Evolutionary conservation across 2,797 vertebrate species (phyloP), one percentile per base, ranked within the genome.

Genomic region (Neolamprologus multifasciatus): DNA sequence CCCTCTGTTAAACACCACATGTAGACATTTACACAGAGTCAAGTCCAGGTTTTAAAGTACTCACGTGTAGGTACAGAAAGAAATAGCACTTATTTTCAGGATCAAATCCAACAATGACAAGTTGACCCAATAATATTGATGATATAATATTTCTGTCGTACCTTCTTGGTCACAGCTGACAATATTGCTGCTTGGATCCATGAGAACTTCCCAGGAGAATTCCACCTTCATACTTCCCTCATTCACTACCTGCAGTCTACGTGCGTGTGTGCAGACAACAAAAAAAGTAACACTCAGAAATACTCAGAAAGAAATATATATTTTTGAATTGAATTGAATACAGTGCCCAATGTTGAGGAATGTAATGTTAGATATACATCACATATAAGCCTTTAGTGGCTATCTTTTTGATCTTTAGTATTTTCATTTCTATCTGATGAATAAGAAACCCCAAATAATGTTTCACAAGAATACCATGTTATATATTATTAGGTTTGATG

Each of bases 211-310:
- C 97, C 98, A 98, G 82, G 36, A 95, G 92, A 96, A 99, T 43
- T 98, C 95, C 89, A 99, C 88, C 62, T 92, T 89, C 78, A 98
- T 95, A 0, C 9, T 82, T n/a, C 98, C 97, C 2, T 89, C 89
- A 88, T 99, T 99, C 50, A 62, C 59, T 23, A 98, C 90, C 11
- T 92, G 92, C 74, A 98, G 76, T 85, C 98, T 99, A 67, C 2
- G 2, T 64, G 31, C 4, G 3, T 52, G 77, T 64, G 59, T 64
- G 67, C 62, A 67, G 59, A 64, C 17, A 64, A 64, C 59, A 64
- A 64, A 62, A 59, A 62, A 33, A 38, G 59, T 38, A n/a, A 36
- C 59, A 64, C 19, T 55, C 54, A 55, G 4, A 55, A 55, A 55
- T 55, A 55, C 54, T 64, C 31, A 64, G 59, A 64, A 5, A 64